Conservation (phyloP, 2,113 vertebrate genomes). For the Dicrurus megarhynchus region DNA sequence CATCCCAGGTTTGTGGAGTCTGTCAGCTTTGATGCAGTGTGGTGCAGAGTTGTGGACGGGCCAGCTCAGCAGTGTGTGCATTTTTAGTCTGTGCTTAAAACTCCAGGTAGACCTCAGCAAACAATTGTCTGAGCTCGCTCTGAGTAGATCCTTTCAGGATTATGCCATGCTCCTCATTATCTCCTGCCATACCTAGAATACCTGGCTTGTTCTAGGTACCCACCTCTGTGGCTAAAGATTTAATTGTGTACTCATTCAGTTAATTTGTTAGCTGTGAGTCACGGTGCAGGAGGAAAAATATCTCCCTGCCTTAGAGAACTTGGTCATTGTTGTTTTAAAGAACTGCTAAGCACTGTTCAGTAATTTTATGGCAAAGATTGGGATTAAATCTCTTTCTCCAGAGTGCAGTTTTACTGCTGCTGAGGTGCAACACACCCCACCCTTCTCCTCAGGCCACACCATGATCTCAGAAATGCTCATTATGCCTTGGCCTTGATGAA, state of each 20-base stretch:
- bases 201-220: not conserved
- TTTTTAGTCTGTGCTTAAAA: not conserved
- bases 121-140: not conserved
- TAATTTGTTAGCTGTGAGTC: not conserved
- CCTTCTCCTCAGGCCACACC: not conserved
- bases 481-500: not conserved
- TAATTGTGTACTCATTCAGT: too few species aligned
- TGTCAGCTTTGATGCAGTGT: not conserved
- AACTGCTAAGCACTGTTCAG: not conserved
- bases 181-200: not conserved
- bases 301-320: not conserved
- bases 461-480: not conserved
- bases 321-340: not conserved
- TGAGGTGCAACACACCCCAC: not conserved
- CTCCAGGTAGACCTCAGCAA: not conserved
- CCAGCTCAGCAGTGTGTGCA: not conserved
- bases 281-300: not conserved
- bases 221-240: not conserved
- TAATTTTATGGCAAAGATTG: not conserved
- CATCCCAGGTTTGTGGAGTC: not conserved
- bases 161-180: not conserved
- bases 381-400: not conserved
- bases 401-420: not conserved
- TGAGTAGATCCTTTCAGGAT: not conserved
- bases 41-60: not conserved